phyloP scores from a whole-genome alignment of 2,113 vertebrate species.

The Cryptotis parvus region DNA sequence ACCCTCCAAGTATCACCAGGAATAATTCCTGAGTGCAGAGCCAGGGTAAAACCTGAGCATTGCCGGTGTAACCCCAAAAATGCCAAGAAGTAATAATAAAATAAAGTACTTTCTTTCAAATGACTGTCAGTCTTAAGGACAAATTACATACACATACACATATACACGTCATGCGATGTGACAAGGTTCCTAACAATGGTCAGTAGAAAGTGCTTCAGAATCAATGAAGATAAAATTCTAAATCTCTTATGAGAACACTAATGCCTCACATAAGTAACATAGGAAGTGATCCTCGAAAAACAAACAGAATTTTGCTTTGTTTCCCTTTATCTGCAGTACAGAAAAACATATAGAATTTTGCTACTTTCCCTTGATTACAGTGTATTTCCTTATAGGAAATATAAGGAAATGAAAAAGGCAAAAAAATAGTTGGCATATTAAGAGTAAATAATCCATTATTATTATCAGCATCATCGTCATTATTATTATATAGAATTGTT shows the following conservation, averaged over 20 bases:
- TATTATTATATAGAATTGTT: background rate
- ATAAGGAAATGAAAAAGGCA: constrained; percentile 8
- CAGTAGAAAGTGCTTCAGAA: constrained; percentile 2
- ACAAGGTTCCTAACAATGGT: constrained; percentile 19
- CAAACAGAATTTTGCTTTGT: constrained; percentile 9
- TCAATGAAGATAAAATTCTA: background rate
- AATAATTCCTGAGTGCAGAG: too few relatives aligned
- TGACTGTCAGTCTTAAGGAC: background rate
- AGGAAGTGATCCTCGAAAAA: background rate
- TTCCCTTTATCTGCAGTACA: too few relatives aligned
- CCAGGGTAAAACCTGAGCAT: too few relatives aligned
- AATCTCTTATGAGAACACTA: background rate
- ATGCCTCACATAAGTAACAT: background rate
- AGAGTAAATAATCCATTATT: background rate
- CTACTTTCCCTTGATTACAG: background rate
- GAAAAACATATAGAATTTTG: constrained; percentile 5
- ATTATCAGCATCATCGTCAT: too few relatives aligned
- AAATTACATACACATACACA: background rate
- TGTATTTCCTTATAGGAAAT: background rate
- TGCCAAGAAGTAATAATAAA: too few relatives aligned
- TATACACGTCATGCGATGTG: background rate
- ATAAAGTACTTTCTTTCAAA: background rate
- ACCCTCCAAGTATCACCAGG: too few relatives aligned
- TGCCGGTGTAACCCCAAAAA: too few relatives aligned
- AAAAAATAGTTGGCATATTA: background rate